Evolutionary conservation across 2,888 invertebrate genomes (phyloP).

Genomic region (Antheraea yamamai): DNA sequence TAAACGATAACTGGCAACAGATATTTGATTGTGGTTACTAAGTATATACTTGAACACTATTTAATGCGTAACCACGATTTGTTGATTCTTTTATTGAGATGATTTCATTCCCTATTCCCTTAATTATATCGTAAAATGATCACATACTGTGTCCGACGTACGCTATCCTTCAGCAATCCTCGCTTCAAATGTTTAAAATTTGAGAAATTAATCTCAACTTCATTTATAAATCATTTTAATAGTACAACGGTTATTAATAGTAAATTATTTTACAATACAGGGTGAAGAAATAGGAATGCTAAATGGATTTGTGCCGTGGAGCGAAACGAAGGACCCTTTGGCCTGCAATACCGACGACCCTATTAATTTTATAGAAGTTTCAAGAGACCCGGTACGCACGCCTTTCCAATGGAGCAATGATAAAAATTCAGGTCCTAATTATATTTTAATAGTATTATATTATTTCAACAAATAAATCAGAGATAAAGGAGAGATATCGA

Average conservation of each 20-base stretch:
- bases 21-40: neutral
- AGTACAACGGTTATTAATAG: neutral
- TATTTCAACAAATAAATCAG: no score
- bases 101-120: no score
- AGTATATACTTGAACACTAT: neutral
- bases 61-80: no score
- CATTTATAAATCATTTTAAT: neutral
- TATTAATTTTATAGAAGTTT: constrained; percentile 78
- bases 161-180: neutral
- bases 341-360: constrained; percentile 82
- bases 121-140: no score
- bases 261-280: constrained; percentile 48
- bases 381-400: constrained; percentile 89
- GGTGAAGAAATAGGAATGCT: constrained; percentile 90
- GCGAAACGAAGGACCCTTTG: constrained; percentile 80
- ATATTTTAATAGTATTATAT: neutral
- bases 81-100: no score
- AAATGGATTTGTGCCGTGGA: constrained; percentile 81
- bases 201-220: neutral
- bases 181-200: neutral
- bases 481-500: no score
- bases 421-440: constrained; percentile 77
- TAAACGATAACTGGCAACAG: neutral
- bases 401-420: constrained; percentile 90
- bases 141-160: neutral